Conservation (phyloP, 2,113 vertebrate species). For the Danionella cerebrum region DNA sequence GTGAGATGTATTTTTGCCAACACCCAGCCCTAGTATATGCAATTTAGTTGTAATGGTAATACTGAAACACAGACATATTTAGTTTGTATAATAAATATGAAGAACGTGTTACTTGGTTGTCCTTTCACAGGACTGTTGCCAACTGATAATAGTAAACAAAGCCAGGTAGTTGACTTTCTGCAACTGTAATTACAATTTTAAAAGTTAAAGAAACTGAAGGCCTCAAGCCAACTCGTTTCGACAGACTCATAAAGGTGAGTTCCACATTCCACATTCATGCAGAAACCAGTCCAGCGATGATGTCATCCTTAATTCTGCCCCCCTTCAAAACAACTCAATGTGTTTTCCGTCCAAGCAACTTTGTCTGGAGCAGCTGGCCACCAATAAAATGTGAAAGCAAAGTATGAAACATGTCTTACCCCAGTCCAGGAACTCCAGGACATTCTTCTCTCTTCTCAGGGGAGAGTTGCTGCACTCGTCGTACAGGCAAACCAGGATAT, state of each 20-base stretch:
- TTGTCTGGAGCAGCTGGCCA: neutral
- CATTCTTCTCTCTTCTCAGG: slow-evolving; percentile 91
- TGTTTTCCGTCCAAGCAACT: neutral
- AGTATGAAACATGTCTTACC: slow-evolving; percentile 67
- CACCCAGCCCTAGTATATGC: too few relatives aligned
- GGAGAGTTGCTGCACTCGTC: slow-evolving; percentile 97
- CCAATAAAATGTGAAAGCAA: slow-evolving; percentile 40
- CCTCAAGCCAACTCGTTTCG: slow-evolving; percentile 18
- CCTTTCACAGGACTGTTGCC: too few relatives aligned
- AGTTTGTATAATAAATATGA: too few relatives aligned
- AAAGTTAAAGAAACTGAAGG: too few relatives aligned
- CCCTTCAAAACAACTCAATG: slow-evolving; percentile 21
- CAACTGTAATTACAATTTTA: too few relatives aligned
- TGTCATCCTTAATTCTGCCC: slow-evolving; percentile 35
- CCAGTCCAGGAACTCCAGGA: slow-evolving; percentile 93
- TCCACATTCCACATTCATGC: slow-evolving; percentile 68
- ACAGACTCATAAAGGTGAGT: slow-evolving; percentile 53
- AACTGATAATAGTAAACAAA: too few relatives aligned
- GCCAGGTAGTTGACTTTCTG: too few relatives aligned
- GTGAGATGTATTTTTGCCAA: too few relatives aligned
- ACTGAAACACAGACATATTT: too few relatives aligned
- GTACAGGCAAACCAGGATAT: slow-evolving; percentile 93
- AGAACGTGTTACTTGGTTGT: too few relatives aligned
- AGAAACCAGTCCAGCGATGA: slow-evolving; percentile 59
- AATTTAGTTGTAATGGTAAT: too few relatives aligned